Conservation (phyloP, 2,113 vertebrate genomes). For the Coptodon rendalli region DNA sequence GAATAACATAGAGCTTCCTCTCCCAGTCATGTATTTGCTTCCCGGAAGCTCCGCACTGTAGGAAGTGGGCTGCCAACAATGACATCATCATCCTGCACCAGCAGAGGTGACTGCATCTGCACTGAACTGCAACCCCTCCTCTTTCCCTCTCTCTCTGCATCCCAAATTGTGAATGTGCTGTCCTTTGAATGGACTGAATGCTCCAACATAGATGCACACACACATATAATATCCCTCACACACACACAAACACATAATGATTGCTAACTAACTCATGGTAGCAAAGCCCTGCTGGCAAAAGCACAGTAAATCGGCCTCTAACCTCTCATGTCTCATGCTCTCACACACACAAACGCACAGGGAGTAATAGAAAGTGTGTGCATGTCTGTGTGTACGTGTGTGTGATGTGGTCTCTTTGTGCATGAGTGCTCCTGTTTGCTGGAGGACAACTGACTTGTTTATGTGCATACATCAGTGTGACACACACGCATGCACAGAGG, state of each 20-base stretch:
- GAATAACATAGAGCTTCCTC: neutral
- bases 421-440: constrained; percentile 58
- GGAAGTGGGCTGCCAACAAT: constrained; percentile 41
- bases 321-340: constrained; percentile 25
- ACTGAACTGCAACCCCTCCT: constrained; percentile 9
- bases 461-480: constrained; percentile 53
- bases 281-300: constrained; percentile 35
- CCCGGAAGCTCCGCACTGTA: constrained; percentile 11
- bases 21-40: neutral
- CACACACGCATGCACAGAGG: constrained; percentile 10
- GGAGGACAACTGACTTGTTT: constrained; percentile 62
- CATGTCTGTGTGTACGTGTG: neutral
- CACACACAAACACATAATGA: neutral
- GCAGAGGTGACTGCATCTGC: constrained; percentile 34
- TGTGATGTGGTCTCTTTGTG: constrained; percentile 46
- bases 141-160: neutral
- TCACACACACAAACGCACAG: neutral
- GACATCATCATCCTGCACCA: constrained; percentile 60
- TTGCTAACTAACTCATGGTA: neutral
- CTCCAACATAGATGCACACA: neutral
- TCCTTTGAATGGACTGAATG: constrained; percentile 10
- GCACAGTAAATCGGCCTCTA: constrained; percentile 39
- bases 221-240: neutral
- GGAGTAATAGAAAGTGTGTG: neutral
- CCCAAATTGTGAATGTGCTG: constrained; percentile 16